Conservation (phyloP, 1,140 invertebrate genomes). For the Hyles vespertilio region DNA sequence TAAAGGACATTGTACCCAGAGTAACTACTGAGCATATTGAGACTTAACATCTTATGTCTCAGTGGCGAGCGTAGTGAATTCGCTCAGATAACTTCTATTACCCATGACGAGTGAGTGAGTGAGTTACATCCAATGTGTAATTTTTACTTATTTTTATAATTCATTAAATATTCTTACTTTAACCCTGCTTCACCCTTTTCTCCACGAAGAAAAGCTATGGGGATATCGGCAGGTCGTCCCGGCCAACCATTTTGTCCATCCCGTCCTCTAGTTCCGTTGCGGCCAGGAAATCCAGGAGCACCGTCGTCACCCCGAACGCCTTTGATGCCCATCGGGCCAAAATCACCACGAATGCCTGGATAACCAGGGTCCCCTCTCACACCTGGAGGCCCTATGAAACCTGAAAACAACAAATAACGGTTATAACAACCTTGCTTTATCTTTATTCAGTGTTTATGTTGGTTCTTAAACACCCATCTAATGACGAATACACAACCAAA, state of each 20-base stretch:
- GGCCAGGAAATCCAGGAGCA: constrained; percentile 75
- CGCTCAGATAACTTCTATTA: no score
- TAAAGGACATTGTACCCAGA: no score
- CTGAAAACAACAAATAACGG: constrained; percentile 40
- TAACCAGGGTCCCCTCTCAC: constrained; percentile 81
- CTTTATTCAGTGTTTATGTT: no score
- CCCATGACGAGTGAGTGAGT: no score
- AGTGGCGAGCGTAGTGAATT: no score
- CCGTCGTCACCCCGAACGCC: constrained; percentile 82
- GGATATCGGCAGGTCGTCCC: constrained; percentile 34
- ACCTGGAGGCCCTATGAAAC: constrained; percentile 78
- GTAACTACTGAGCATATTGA: no score
- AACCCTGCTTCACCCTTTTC: constrained; percentile 49
- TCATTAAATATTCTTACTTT: constrained; percentile 33
- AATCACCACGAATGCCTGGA: constrained; percentile 73
- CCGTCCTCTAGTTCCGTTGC: constrained; percentile 59
- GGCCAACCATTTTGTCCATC: constrained; percentile 78
- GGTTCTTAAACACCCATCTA: no score
- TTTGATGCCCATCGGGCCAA: constrained; percentile 76
- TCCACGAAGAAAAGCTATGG: constrained; percentile 39
- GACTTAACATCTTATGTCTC: no score
- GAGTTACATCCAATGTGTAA: no score
- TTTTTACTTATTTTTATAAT: no score
- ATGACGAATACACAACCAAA: no score
- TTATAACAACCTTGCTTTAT: no score